phyloP scores from a whole-genome alignment of 2,113 vertebrate species.

The Siniperca chuatsi region DNA sequence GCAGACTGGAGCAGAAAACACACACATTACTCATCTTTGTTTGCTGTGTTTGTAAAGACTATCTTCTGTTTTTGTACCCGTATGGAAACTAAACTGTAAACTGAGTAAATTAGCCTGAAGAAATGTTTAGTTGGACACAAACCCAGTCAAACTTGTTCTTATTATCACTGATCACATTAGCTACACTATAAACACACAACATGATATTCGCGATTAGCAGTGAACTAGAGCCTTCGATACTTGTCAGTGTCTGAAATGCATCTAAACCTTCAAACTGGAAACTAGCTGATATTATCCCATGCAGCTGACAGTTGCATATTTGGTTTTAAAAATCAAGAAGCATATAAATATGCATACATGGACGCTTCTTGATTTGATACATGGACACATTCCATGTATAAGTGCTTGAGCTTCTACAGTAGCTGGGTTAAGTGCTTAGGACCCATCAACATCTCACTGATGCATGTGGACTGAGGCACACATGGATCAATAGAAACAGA shows the following conservation, averaged over 20 bases:
- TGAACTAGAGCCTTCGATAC: neutral
- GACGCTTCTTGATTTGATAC: neutral
- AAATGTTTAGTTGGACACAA: constrained; percentile 2
- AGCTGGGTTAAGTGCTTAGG: constrained; percentile 22
- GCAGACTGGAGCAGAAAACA: constrained; percentile 84
- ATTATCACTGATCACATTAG: constrained; percentile 24
- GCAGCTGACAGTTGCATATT: neutral
- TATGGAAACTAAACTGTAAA: neutral
- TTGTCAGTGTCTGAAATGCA: neutral
- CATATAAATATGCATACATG: neutral
- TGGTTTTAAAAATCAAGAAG: neutral
- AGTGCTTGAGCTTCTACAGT: constrained; percentile 8
- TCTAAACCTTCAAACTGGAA: neutral
- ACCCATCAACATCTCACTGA: constrained; percentile 31
- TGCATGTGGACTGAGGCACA: constrained; percentile 25
- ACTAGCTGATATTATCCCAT: neutral
- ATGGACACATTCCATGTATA: neutral
- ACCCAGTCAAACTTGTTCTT: constrained; percentile 22
- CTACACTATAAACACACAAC: constrained; percentile 10
- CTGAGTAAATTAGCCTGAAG: neutral
- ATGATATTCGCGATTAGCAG: neutral
- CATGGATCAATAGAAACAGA: constrained; percentile 57
- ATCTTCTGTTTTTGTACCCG: constrained; percentile 3
- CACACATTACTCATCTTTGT: constrained; percentile 7
- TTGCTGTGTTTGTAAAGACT: neutral